These are phyloP conservation scores for Benthosema pterotum DNA, from an alignment of 2,797 vertebrate genomes.

Conservation along the genomic window DNA sequence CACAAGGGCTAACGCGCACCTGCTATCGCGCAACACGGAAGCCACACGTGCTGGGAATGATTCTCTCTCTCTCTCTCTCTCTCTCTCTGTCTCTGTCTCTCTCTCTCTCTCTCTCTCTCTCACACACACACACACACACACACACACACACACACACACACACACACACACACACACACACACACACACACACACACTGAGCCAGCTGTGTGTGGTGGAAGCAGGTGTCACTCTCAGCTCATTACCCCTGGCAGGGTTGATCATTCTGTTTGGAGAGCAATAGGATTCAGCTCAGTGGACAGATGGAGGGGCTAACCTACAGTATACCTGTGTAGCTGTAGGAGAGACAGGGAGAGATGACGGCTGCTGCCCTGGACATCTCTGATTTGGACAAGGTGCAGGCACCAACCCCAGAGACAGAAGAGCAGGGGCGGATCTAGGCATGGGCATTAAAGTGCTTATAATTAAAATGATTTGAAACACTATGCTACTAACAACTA, in stretches of 20 bases:
- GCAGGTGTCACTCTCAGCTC: constrained; percentile 79
- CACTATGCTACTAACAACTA: too few relatives aligned
- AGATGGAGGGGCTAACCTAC: constrained; percentile 37
- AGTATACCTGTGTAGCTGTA: too few relatives aligned
- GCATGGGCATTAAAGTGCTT: too few relatives aligned
- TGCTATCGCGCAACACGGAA: neutral
- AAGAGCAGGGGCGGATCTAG: too few relatives aligned
- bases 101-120: neutral
- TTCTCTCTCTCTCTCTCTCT: neutral
- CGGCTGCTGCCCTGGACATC: neutral
- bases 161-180: constrained; percentile 28
- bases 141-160: neutral
- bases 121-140: neutral
- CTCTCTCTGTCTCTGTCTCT: neutral
- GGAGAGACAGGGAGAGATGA: constrained; percentile 17
- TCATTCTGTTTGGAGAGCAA: constrained; percentile 72
- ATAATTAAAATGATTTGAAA: too few relatives aligned
- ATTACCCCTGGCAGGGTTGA: constrained; percentile 75
- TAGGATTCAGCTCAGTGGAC: constrained; percentile 66
- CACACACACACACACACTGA: constrained; percentile 23
- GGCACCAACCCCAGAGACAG: neutral
- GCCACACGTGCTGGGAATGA: constrained; percentile 4
- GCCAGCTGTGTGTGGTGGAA: constrained; percentile 69
- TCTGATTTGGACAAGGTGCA: too few relatives aligned
- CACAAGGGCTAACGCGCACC: too few relatives aligned